Evolutionary conservation across 1,140 invertebrate genomes (phyloP).

Genomic region (Microvelia longipes): DNA sequence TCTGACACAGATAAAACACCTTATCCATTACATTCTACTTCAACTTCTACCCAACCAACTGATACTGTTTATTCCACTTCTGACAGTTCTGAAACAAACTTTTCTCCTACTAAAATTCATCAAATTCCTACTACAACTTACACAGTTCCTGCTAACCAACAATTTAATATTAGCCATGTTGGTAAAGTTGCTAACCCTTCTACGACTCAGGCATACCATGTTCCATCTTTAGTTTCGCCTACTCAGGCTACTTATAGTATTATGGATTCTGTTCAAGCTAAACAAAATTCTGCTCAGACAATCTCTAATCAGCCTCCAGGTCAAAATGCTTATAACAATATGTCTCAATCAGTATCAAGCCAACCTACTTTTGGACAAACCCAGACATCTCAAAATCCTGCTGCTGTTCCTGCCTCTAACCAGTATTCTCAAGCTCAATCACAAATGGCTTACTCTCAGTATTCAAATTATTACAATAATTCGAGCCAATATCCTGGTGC

Average conservation of each 20-base stretch:
- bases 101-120: neutral
- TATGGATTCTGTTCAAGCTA: neutral
- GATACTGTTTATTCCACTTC: neutral
- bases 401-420: neutral
- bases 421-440: neutral
- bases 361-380: neutral
- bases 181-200: neutral
- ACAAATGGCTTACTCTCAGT: neutral
- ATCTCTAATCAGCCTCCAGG: neutral
- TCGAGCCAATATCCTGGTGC: no score
- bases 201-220: neutral
- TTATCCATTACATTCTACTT: neutral
- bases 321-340: neutral
- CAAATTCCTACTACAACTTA: neutral
- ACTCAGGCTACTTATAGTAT: neutral
- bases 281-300: neutral
- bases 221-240: neutral
- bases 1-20: neutral
- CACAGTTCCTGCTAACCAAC: neutral
- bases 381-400: neutral
- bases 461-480: neutral
- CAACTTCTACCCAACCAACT: neutral
- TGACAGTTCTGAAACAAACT: neutral
- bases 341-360: neutral
- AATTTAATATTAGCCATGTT: slow-evolving; percentile 12